These are phyloP conservation scores for Cephalopholis sonnerati DNA, from an alignment of 2,113 vertebrate species.

Conservation along the genomic window DNA sequence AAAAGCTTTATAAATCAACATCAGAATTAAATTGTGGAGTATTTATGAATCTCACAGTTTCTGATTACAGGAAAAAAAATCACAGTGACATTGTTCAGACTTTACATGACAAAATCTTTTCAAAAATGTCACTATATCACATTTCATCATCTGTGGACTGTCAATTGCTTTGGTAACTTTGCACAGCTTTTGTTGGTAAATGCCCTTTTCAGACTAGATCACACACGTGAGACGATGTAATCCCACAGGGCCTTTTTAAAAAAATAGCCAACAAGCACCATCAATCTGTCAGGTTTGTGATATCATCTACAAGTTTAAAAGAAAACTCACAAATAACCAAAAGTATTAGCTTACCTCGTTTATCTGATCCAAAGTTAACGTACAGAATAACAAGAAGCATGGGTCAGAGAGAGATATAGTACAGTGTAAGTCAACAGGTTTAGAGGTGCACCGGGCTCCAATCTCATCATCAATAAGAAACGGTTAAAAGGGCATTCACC, in stretches of 20 bases:
- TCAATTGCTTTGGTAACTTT: conserved; percentile 59
- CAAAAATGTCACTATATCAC: conserved; percentile 15
- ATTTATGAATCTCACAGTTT: conserved; percentile 20
- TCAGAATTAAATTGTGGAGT: background rate
- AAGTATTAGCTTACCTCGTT: conserved; percentile 87
- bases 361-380: conserved; percentile 88
- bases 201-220: conserved; percentile 72
- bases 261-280: conserved; percentile 64
- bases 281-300: conserved; percentile 46
- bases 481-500: conserved; percentile 79
- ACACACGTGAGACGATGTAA: conserved; percentile 36
- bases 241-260: conserved; percentile 50
- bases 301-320: conserved; percentile 48
- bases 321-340: conserved; percentile 77
- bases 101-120: conserved; percentile 12
- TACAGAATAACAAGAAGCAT: conserved; percentile 85
- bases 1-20: conserved; percentile 48
- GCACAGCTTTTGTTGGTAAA: conserved; percentile 68
- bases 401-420: conserved; percentile 85
- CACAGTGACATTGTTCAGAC: conserved; percentile 31
- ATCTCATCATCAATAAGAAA: conserved; percentile 67
- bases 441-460: conserved; percentile 74
- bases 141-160: conserved; percentile 44
- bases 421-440: conserved; percentile 82
- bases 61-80: conserved; percentile 27